Evolutionary conservation across 1,140 invertebrate species (phyloP).

Genomic region (Nymphalis io): DNA sequence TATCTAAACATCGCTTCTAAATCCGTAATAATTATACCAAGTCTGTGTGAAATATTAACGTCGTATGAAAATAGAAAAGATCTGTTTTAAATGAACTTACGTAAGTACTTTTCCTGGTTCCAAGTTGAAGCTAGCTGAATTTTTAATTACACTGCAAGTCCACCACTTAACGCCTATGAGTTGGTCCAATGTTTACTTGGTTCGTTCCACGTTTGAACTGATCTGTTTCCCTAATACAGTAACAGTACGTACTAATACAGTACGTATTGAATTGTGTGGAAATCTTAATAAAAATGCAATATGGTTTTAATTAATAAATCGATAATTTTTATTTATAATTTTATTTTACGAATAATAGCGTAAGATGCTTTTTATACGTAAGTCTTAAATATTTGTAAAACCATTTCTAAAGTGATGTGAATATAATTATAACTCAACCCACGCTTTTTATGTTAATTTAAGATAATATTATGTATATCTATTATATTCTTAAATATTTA

Average conservation of each 20-base stretch:
- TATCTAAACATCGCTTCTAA: constrained; percentile 19
- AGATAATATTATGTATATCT: too few species aligned
- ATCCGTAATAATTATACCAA: constrained; percentile 17
- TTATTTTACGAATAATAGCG: too few species aligned
- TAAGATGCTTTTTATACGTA: too few species aligned
- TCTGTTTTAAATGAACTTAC: constrained; percentile 35
- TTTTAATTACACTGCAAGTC: constrained; percentile 68
- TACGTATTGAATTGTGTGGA: background rate
- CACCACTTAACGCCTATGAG: constrained; percentile 57
- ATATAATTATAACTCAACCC: too few species aligned
- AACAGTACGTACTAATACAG: too few species aligned
- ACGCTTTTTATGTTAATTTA: too few species aligned
- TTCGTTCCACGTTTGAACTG: background rate
- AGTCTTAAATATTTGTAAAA: too few species aligned
- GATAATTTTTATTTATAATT: too few species aligned
- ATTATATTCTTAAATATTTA: too few species aligned
- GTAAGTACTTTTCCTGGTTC: constrained; percentile 65
- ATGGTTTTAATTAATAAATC: too few species aligned
- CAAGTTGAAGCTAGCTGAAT: constrained; percentile 58
- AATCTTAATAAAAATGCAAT: too few species aligned
- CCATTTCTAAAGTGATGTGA: too few species aligned
- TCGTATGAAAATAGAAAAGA: constrained; percentile 20
- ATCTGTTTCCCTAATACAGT: background rate
- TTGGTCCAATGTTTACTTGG: constrained; percentile 8
- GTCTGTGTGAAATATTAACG: constrained; percentile 22